These are phyloP conservation scores for Scopus umbretta DNA, from an alignment of 2,113 vertebrate species.

Conservation along the genomic window DNA sequence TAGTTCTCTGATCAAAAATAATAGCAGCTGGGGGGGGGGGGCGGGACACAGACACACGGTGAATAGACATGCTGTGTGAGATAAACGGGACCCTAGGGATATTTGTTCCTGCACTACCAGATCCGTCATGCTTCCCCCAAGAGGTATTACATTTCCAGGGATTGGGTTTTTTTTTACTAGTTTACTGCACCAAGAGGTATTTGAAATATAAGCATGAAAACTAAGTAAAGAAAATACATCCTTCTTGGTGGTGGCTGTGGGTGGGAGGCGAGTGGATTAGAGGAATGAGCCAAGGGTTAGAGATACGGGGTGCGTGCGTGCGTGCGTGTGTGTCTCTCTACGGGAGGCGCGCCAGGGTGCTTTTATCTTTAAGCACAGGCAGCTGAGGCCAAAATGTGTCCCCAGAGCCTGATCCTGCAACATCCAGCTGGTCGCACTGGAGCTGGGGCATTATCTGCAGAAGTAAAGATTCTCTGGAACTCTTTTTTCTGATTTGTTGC, in stretches of 20 bases:
- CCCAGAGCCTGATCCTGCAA: not conserved
- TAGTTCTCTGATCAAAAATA: not conserved
- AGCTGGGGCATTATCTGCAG: not conserved
- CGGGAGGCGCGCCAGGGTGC: not conserved
- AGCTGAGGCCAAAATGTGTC: not conserved
- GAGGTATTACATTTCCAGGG: not conserved
- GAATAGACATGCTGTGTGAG: not conserved
- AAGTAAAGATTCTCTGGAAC: not conserved
- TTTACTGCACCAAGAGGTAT: not conserved
- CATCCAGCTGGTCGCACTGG: not conserved
- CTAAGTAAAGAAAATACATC: not conserved
- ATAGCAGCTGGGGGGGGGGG: not conserved
- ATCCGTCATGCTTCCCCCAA: not conserved
- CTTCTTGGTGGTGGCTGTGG: not conserved
- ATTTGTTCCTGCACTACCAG: not conserved
- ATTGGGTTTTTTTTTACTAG: not conserved
- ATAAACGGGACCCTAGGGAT: not conserved
- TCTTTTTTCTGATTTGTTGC: not conserved
- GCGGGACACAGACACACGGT: too few relatives aligned
- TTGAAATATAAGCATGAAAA: not conserved
- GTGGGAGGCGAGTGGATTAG: not conserved
- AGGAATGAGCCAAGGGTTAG: not conserved
- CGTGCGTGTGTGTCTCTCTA: too few relatives aligned
- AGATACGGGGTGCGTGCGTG: accelerated
- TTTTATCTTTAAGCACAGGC: not conserved